These are phyloP conservation scores for Stercorarius parasiticus DNA, from an alignment of 2,113 vertebrate genomes.

Conservation along the genomic window DNA sequence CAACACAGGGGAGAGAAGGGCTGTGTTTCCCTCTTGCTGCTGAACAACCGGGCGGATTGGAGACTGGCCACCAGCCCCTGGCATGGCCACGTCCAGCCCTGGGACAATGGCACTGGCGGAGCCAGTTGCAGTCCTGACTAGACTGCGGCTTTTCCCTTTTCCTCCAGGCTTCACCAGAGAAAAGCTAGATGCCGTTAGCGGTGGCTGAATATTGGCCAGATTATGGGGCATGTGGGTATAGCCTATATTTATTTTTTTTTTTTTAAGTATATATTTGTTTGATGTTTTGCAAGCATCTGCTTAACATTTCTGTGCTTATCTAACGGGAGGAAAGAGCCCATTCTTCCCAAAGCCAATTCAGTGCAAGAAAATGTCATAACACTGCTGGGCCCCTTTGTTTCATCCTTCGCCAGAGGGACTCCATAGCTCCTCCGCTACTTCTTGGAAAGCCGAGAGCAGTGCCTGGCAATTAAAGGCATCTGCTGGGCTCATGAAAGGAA, in stretches of 20 bases:
- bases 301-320: conserved; percentile 73
- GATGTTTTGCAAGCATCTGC: conserved; percentile 70
- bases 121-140: background rate
- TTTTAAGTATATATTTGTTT: conserved; percentile 48
- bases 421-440: conserved; percentile 39
- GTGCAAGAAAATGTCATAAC: conserved; percentile 66
- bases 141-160: background rate
- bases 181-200: background rate
- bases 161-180: background rate
- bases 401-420: conserved; percentile 67
- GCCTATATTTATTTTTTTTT: conserved; percentile 24
- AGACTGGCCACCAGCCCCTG: background rate
- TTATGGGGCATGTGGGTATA: conserved; percentile 53
- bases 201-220: conserved; percentile 54
- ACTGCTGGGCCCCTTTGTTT: conserved; percentile 62
- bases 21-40: background rate
- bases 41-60: rapidly evolving
- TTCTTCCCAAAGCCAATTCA: conserved; percentile 62
- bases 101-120: background rate
- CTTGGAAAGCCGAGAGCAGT: conserved; percentile 41
- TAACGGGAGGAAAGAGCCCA: conserved; percentile 49
- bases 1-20: background rate
- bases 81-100: background rate
- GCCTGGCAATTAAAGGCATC: conserved; percentile 71
- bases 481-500: conserved; percentile 44